Evolutionary conservation across 35 echinoderm and acorn worm genomes (phyloP).

Genomic region (Holothuria glaberrima): DNA sequence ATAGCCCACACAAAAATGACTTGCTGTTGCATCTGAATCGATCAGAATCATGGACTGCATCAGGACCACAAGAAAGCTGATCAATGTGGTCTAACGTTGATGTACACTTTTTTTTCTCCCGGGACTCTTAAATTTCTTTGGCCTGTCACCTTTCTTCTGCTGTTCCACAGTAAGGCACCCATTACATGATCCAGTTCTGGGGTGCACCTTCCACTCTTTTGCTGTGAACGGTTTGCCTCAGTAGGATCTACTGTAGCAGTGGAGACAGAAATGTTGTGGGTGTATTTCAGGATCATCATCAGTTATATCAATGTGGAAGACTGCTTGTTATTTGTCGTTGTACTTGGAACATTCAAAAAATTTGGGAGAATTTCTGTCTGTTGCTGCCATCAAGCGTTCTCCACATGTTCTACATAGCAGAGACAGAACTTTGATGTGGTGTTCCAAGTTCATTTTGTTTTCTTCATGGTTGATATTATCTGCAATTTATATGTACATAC

Average conservation of each 20-base stretch:
- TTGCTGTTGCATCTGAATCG: no score
- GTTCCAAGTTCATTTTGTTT: neutral
- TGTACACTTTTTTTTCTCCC: neutral
- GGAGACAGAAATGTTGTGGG: no score
- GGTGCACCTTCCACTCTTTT: neutral
- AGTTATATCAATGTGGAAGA: no score
- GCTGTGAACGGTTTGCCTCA: neutral
- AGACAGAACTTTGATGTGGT: neutral
- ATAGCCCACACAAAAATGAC: no score
- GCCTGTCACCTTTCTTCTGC: neutral
- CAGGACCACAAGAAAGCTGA: no score
- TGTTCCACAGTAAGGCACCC: neutral
- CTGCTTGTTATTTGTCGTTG: neutral
- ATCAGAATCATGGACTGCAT: no score
- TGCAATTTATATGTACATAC: neutral
- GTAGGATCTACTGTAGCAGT: no score
- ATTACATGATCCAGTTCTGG: neutral
- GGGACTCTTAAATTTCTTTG: neutral
- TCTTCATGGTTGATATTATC: neutral
- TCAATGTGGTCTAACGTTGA: neutral
- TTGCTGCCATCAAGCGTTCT: neutral
- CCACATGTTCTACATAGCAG: conserved; percentile 4
- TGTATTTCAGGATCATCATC: no score
- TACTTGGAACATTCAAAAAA: neutral
- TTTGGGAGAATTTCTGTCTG: neutral